Base-by-base conservation (phyloP, 2,797 vertebrate genomes). In the Melopsittacus undulatus region DNA sequence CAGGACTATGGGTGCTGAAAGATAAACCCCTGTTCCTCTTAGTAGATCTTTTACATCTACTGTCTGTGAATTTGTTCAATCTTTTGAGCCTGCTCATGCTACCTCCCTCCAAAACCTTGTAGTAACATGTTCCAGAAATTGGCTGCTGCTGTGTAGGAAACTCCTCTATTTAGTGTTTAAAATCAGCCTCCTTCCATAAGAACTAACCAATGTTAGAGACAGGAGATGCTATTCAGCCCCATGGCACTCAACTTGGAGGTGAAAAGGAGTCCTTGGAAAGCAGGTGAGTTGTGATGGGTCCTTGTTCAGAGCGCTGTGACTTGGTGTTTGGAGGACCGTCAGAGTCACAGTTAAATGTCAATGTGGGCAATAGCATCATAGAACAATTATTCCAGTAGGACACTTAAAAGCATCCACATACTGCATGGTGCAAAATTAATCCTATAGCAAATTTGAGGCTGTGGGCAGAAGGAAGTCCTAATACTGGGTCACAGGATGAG, bases 361-460 rank as follows among this genome's bases (percentile, higher is more conserved):
- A 2, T 0, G 0, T 43, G 42, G 57, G 17, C 13, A 61, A 1
- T 52, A 48, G 36, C 84, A 40, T 52, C 40, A n/a, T 16, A 46
- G 62, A 30, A n/a, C 30, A 72, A 4, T 78, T 45, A 68, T 57
- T 78, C 40, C 36, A 64, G 36, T 38, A 13, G 52, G 40, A 87
- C 1, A 19, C 30, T 59, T 43, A 16, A 84, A 86, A 87, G 32
- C 48, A 70, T n/a, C 52, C 12, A 21, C 18, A 24, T 0, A 4
- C 43, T 52, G 20, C 29, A 9, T 4, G 14, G 8, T 70, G 19
- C 66, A 36, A 63, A 83, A 49, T 0, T 18, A 9, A 11, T 38
- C 48, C 57, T 38, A 15, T 4, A 54, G 43, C 57, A 74, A 67
- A 70, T 40, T 29, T 59, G 51, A 57, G 29, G 20, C 3, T 38